Percentiles rank a stretch among this genome's conserved stretches.
Evolutionary conservation across 2,888 invertebrate genomes (phyloP).

Genomic region (Caenorhabditis auriculariae): DNA sequence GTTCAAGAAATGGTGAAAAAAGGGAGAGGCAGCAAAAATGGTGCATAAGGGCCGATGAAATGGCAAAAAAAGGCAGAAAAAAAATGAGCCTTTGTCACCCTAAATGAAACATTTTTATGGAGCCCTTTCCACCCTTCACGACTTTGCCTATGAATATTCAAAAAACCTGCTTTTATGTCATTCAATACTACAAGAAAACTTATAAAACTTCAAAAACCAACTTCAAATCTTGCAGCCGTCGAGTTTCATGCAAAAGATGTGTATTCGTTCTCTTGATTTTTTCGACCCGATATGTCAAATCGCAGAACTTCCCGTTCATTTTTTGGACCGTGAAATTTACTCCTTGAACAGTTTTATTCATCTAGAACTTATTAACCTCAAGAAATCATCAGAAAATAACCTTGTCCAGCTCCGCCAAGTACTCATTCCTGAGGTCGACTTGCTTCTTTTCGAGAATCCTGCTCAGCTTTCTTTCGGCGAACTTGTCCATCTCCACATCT

Average conservation of each 20-base stretch:
- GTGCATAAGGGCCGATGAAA: too few species aligned
- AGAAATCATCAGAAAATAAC: constrained; percentile 26
- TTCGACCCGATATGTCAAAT: constrained; percentile 84
- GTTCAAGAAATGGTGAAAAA: too few species aligned
- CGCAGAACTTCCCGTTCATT: constrained; percentile 84
- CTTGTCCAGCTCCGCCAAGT: constrained; percentile 50
- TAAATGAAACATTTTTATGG: too few species aligned
- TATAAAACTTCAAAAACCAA: constrained; percentile 14
- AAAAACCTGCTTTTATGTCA: too few species aligned
- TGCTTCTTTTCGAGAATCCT: constrained; percentile 48
- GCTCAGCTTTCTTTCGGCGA: constrained; percentile 44
- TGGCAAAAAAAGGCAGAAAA: too few species aligned
- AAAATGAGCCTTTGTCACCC: too few species aligned
- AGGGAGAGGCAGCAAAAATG: too few species aligned
- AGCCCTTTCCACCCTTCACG: too few species aligned
- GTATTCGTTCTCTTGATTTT: constrained; percentile 65
- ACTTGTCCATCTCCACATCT: constrained; percentile 35
- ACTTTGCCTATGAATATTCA: too few species aligned
- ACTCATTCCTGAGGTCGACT: constrained; percentile 48
- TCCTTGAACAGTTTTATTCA: constrained; percentile 48
- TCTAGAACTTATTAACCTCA: constrained; percentile 36
- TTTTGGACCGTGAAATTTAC: constrained; percentile 78
- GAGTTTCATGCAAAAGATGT: constrained; percentile 86
- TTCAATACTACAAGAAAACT: too few species aligned
- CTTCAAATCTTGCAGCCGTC: constrained; percentile 81